Evolutionary conservation across 2,797 vertebrate genomes (phyloP), one percentile per base, ranked within the genome.

Genomic region (Pogonophryne albipinna): DNA sequence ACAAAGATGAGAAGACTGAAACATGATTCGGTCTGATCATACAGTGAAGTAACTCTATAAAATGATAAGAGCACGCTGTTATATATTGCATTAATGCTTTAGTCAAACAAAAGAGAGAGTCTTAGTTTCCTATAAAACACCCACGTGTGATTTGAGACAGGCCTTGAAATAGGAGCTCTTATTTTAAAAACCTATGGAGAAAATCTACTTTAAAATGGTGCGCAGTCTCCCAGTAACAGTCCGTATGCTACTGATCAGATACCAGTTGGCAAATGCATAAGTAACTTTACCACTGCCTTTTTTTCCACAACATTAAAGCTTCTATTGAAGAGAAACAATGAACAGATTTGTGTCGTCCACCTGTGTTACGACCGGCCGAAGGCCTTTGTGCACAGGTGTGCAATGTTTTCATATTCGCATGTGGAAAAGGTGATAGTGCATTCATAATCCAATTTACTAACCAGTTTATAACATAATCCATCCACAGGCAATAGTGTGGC

Each of bases 381-480:
- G 50, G 60, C 41, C 61, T 86, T 77, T 79, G 66, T 65, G 65
- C 57, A 49, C 42, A 84, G 74, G 78, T 87, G 72, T 82, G 60
- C 27, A 31, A n/a, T 69, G 74, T 74, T 82, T 83, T 77, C 12
- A 57, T 86, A 66, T 72, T 74, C 27, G 13, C 42, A 27, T 17
- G 11, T 75, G 80, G 79, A 86, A 86, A 88, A 85, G 85, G 75
- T 66, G 85, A 81, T 63, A 74, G 41, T 63, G 51, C 72, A 80
- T 67, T 81, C 76, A 79, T 88, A 88, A 92, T 93, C 85, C 82
- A 60, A 70, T 84, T 82, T 64, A 73, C 57, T 77, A 82, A 82
- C 62, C 76, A 67, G 46, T 1, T 91, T 84, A 82, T 65, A 84
- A 38, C 45, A 72, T 83, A 87, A 88, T 82, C 80, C 84, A 60